A percentile compares a stretch with the other conserved stretches of the same genome.
These are phyloP conservation scores for Corythaeola cristata DNA, from an alignment of 2,113 vertebrate genomes.

Conservation along the genomic window DNA sequence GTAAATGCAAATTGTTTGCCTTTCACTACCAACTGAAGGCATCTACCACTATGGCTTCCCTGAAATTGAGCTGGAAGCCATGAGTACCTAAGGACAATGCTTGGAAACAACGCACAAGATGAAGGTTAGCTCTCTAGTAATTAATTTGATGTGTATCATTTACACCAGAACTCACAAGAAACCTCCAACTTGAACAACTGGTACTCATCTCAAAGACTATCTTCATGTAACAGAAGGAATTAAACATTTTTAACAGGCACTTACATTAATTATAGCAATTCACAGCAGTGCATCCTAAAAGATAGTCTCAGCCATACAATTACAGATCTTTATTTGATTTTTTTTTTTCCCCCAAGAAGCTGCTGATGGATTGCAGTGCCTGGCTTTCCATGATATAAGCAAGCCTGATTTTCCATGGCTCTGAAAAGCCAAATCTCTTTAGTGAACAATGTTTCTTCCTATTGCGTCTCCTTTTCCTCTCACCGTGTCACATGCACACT, in stretches of 20 bases:
- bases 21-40: not conserved
- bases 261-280: not conserved
- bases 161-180: not conserved
- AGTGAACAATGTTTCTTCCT: slow-evolving; percentile 2
- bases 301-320: not conserved
- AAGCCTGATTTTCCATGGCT: not conserved
- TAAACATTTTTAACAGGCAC: not conserved
- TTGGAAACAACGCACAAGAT: not conserved
- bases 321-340: not conserved
- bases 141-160: not conserved
- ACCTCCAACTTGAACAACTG: not conserved
- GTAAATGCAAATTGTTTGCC: not conserved
- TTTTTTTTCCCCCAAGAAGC: not conserved
- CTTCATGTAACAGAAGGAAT: not conserved
- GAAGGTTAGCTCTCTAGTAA: not conserved
- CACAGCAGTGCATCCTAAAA: not conserved
- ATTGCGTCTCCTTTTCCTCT: slow-evolving; percentile 29
- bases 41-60: not conserved
- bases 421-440: slow-evolving; percentile 8
- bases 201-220: not conserved
- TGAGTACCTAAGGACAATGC: fast-evolving
- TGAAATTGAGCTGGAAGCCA: not conserved
- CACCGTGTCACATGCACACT: not conserved
- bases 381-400: not conserved
- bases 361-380: not conserved